Base-by-base conservation (phyloP, 2,113 vertebrate genomes). In the Chaetodon auriga region DNA sequence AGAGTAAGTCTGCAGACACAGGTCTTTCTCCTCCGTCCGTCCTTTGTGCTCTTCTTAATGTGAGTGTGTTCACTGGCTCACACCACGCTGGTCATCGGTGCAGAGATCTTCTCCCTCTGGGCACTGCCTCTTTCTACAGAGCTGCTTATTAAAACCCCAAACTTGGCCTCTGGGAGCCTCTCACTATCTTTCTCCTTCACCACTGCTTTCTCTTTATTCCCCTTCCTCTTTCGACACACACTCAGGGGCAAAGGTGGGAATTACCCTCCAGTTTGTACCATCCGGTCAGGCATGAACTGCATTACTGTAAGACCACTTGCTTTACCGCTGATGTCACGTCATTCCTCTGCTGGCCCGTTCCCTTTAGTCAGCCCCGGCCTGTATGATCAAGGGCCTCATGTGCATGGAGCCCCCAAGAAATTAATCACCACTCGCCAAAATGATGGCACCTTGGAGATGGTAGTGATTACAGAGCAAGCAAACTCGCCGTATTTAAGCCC, bases 121-220 rank as follows among this genome's bases (percentile, higher is more conserved):
- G 53, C 62, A 5, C 66, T 43, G 46, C 73, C 48, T 83, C 71
- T 87, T 78, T 80, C 71, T 85, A 90, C 79, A 75, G 81, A 87
- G 82, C 62, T 69, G 53, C 82, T 91, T 82, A 90, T 92, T 91
- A 75, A 91, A 91, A 90, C 82, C 75, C 57, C 49, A 82, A 84
- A 89, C 53, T 21, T 72, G 68, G 75, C 86, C 86, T 79, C 49
- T 80, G 80, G 77, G 87, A 87, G 54, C 68, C 79, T 75, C 68
- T 80, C 18, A 0, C 53, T 81, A 38, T 82, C 74, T 70, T 76
- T 78, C 75, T 35, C 78, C 63, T 41, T 66, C 76, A 43, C 45
- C 51, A 64, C 75, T 45, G 71, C 64, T 75, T 78, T 64, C 49
- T 74, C 64, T 68, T 6, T 48, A 8, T 58, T 68, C 23, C 15